Base-by-base conservation (phyloP, 2,888 invertebrate species). In the Agrenia bidenticulata region DNA sequence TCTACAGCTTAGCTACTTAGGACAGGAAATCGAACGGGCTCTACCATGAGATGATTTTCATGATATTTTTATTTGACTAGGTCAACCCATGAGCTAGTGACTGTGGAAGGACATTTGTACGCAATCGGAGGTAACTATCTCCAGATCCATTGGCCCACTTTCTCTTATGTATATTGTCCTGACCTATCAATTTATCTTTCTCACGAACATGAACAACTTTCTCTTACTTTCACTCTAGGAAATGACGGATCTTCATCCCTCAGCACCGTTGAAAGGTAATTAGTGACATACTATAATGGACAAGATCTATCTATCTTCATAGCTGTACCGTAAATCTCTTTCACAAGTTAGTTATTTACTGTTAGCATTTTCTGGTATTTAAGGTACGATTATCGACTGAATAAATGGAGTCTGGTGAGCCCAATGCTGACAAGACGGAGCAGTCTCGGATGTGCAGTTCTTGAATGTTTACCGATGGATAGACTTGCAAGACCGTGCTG, bases 71-170 rank as follows among this genome's bases (percentile, higher is more conserved):
- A 39, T 61, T 27, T 41, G 15, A 27, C 23, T 76, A 86, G 88
- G 77, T 87, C 87, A 26, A 88, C 88, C 0, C 87, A 88, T 75
- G 88, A 88, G 80, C 84, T 87, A 13, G 86, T 87, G 1, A 83
- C 84, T 63, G 84, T 87, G 64, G 86, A 86, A 64, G 85, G 84
- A 7, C 82, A 80, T 60, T 81, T 88, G 26, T 86, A 85, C 75
- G 86, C 88, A 0, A 77, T 88, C 41, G 88, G 88, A 26, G 88
- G 88, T 67, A 66, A 58, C 27, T 37, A 53, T 56, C 24, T 45
- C 19, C n/a, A 45, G 5, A n/a, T 24, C 2, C 15, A 56, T 9
- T 55, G 55, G n/a, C 17, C 37, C 32, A 32, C 37, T 55, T 55
- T 23, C 32, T 27, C 55, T 17, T 13, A 5, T 7, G 27, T 9